Percentiles rank a stretch among this genome's conserved stretches.
Conservation (phyloP, 2,113 vertebrate genomes). For the Trogon melanurus region DNA sequence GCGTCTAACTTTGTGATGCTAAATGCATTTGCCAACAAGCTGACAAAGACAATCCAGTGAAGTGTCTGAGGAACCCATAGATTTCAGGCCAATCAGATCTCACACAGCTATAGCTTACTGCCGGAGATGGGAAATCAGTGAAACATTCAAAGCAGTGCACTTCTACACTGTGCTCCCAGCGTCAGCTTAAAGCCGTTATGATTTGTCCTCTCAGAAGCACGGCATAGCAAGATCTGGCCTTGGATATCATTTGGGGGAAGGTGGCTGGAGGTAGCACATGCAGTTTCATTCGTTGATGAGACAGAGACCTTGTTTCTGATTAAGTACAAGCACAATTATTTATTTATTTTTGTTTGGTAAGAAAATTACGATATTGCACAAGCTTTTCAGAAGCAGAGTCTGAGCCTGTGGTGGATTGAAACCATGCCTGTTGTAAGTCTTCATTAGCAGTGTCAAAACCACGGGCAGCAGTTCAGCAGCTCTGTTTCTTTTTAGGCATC, state of each 20-base stretch:
- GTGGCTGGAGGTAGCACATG: neutral
- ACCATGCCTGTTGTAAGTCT: slow-evolving; percentile 42
- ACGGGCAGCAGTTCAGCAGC: neutral
- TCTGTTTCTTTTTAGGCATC: slow-evolving; percentile 35
- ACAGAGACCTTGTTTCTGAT: slow-evolving; percentile 11
- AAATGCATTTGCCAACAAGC: neutral
- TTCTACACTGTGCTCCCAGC: neutral
- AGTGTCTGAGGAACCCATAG: neutral
- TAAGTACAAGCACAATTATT: slow-evolving; percentile 23
- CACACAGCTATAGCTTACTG: neutral
- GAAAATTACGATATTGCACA: neutral
- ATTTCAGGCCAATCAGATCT: neutral
- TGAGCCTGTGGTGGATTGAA: slow-evolving; percentile 65
- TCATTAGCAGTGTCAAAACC: slow-evolving; percentile 63
- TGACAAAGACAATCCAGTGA: neutral
- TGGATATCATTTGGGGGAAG: neutral
- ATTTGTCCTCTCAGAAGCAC: neutral
- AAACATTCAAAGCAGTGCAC: neutral
- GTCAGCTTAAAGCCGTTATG: neutral
- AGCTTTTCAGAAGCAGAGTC: slow-evolving; percentile 35
- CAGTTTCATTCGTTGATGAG: slow-evolving; percentile 22
- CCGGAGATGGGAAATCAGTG: neutral
- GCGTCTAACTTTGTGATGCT: neutral
- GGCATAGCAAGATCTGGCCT: neutral
- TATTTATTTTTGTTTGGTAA: neutral